These are phyloP conservation scores for Tapirus terrestris DNA, from an alignment of 2,113 vertebrate species.

Conservation along the genomic window DNA sequence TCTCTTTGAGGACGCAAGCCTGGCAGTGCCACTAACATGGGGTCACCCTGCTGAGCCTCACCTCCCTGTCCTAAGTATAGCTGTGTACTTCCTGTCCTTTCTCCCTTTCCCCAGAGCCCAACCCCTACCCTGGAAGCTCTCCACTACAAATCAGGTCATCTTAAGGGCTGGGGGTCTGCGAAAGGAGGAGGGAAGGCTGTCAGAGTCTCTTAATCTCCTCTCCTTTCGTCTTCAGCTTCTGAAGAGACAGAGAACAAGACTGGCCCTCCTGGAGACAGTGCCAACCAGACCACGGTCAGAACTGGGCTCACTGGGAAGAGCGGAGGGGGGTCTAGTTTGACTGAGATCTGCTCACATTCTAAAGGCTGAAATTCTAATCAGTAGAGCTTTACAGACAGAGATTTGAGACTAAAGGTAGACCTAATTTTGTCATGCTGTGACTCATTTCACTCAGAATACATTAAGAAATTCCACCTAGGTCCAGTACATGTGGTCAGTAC, in stretches of 20 bases:
- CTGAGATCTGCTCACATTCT: constrained; percentile 17
- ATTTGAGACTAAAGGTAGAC: background rate
- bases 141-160: background rate
- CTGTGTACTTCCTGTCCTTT: background rate
- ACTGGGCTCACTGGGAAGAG: constrained; percentile 63
- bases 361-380: constrained; percentile 46
- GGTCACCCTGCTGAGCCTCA: background rate
- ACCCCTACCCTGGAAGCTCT: background rate
- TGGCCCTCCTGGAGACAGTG: constrained; percentile 69
- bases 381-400: constrained; percentile 22
- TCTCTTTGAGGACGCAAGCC: background rate
- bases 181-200: background rate
- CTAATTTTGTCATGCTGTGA: background rate
- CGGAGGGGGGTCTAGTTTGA: background rate
- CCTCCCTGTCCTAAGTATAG: background rate
- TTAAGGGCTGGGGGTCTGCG: background rate
- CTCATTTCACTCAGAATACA: constrained; percentile 1
- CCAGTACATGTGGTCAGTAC: background rate
- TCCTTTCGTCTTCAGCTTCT: constrained; percentile 76
- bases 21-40: background rate
- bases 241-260: constrained; percentile 78
- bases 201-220: constrained; percentile 46
- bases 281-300: constrained; percentile 82
- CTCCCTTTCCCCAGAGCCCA: background rate
- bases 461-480: background rate